Percentiles rank a stretch among this genome's conserved stretches.
These are phyloP conservation scores for Acleris laterana DNA, from an alignment of 2,888 invertebrate species.

Conservation along the genomic window DNA sequence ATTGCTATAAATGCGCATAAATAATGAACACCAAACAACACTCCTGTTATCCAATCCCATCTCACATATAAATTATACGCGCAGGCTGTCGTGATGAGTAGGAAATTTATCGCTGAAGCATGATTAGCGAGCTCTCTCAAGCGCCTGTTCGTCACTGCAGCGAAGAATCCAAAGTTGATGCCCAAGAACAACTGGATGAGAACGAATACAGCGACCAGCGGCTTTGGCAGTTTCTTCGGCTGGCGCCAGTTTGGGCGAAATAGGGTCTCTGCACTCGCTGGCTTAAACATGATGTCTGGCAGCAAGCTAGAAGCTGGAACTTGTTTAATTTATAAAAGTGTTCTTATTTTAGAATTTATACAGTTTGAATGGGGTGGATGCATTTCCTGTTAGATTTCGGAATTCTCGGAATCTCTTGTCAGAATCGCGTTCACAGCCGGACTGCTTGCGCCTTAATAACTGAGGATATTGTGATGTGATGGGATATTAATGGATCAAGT, in stretches of 20 bases:
- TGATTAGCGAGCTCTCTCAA: neutral
- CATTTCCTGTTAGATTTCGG: no score
- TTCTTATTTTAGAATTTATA: no score
- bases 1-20: neutral
- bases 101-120: neutral
- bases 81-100: neutral
- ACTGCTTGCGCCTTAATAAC: no score
- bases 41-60: neutral
- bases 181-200: neutral
- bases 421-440: no score
- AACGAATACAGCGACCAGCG: neutral
- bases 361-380: no score
- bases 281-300: no score
- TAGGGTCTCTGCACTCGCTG: no score
- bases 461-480: no score
- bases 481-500: no score
- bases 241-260: neutral
- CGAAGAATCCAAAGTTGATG: neutral
- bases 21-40: neutral
- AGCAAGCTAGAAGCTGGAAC: no score
- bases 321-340: no score
- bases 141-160: neutral
- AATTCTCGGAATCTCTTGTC: no score
- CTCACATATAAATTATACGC: neutral
- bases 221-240: neutral